phyloP scores from a whole-genome alignment of 2,797 vertebrate genomes.

The Rhynchonycteris naso region DNA sequence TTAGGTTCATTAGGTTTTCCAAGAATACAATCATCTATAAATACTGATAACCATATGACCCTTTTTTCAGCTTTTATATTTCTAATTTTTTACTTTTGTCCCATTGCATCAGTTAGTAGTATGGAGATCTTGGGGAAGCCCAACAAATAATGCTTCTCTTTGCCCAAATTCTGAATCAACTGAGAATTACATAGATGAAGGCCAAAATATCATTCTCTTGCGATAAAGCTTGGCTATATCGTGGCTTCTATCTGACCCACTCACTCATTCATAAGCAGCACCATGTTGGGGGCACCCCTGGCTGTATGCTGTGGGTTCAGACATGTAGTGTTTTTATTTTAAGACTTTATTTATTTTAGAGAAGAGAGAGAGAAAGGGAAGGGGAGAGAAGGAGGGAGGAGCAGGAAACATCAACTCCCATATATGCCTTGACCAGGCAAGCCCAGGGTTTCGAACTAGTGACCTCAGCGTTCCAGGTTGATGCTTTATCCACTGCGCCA shows the following conservation, averaged over 20 bases:
- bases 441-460: too few species aligned
- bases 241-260: not conserved
- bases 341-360: too few species aligned
- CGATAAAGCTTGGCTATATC: not conserved
- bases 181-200: not conserved
- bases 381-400: too few species aligned
- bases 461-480: too few species aligned
- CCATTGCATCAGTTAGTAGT: not conserved
- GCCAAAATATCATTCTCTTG: not conserved
- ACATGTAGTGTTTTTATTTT: not conserved
- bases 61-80: not conserved
- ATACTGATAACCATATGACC: not conserved
- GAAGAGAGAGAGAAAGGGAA: too few species aligned
- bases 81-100: not conserved
- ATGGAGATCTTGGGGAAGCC: not conserved
- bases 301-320: not conserved
- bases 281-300: not conserved
- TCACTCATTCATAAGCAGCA: not conserved
- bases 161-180: constrained; percentile 1
- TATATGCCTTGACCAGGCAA: too few species aligned
- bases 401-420: too few species aligned
- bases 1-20: not conserved
- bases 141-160: not conserved
- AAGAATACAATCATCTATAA: not conserved
- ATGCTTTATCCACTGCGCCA: too few species aligned